Evolutionary conservation across 2,113 vertebrate genomes (phyloP), one percentile per base, ranked within the genome.

Genomic region (Grus americana): DNA sequence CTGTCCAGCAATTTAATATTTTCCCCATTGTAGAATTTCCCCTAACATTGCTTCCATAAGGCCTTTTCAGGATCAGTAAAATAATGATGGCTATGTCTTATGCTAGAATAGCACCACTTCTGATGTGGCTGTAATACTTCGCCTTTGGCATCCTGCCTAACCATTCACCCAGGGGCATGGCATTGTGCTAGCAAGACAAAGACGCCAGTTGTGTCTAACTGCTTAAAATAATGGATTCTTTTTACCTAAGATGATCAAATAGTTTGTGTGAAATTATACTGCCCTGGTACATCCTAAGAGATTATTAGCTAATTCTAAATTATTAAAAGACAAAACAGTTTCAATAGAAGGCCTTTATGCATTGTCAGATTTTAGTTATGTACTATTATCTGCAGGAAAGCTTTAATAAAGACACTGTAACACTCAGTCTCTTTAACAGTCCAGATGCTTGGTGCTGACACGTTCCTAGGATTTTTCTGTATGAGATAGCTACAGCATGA

Each of bases 381-480:
- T 55, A 20, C 50, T 61, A 4, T 70, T 86, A 42, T 81, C 61
- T 88, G 6, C 21, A 21, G 47, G 49, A 87, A 91, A 52, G 40
- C 32, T 89, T 73, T 92, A 79, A 92, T 91, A 93, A 87, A 85
- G 91, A 46, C 49, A 30, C 42, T 62, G 68, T 79, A 82, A 82
- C 32, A 26, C 61, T 63, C 12, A 30, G 46, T 61, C 20, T 90
- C 52, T 86, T 93, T 90, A 96, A 62, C 80, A 96, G 90, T 61
- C 79, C 92, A 97, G 88, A 92, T 94, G 89, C 94, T 95, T 91
- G 62, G 32, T 93, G 63, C 80, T 90, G 81, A 91, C 87, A 91
- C 9, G 16, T 89, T 96, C 4, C 22, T 68, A 85, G 54, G 58
- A 73, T 84, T 96, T 92, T 92, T 81, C 80, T 86, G 3, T 93